Evolutionary conservation across 2,113 vertebrate species (phyloP), one percentile per base, ranked within the genome.

Genomic region (Dicentrarchus labrax): DNA sequence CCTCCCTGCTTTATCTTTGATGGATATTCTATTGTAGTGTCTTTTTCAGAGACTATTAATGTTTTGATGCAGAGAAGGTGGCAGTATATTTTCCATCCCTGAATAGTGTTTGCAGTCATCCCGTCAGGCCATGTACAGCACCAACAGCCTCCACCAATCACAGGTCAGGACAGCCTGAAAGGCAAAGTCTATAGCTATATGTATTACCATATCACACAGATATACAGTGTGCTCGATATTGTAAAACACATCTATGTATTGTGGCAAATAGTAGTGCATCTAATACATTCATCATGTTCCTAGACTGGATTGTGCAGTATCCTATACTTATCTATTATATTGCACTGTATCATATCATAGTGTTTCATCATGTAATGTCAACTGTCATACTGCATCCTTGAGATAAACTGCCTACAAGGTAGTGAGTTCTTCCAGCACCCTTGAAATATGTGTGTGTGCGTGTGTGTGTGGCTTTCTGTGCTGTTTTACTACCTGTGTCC

Each of bases 401-500:
- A 84, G 77, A 91, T 78, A 83, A 76, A 64, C 61, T 39, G n/a
- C 67, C 74, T 39, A 71, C 65, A 53, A 66, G 50, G 57, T 43
- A 10, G 41, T 9, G 61, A 53, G 61, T 53, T 80, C 51, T 74
- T 83, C 50, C n/a, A 70, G 59, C 36, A 88, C 59, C 83, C 72
- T 77, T 81, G 61, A 65, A 68, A 69, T 50, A 36, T 70, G 30
- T 51, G 22, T 70, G 22, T 50, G 57, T 59, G 47, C 76, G 64
- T 64, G 30, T 43, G 60, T 48, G 50, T 69, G 36, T 43, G 1
- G 38, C 5, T 67, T 67, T 68, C 19, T 53, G 16, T 73, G 45
- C 45, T 78, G 51, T 71, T 68, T 70, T 71, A 60, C 62, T 10
- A 9, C 74, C 19, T n/a, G 43, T 78, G 67, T 85, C 47, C 68